Conservation (phyloP, 2,888 invertebrate genomes). For the Vandiemenella viatica region DNA sequence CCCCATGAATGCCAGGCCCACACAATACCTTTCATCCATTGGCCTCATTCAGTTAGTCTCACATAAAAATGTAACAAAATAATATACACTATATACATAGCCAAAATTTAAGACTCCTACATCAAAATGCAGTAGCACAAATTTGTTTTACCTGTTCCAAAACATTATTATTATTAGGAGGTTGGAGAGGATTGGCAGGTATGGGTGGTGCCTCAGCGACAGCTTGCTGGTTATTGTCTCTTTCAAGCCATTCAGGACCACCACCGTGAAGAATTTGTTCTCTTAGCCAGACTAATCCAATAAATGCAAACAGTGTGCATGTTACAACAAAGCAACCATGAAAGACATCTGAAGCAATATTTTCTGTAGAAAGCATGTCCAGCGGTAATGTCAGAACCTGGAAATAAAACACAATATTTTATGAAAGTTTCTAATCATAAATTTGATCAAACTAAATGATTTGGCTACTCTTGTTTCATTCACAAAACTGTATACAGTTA, state of each 20-base stretch:
- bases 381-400: constrained; percentile 65
- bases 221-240: constrained; percentile 38
- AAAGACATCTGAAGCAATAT: constrained; percentile 83
- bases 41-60: no score
- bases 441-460: no score
- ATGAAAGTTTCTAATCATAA: no score
- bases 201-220: constrained; percentile 34
- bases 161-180: constrained; percentile 28
- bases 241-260: constrained; percentile 89
- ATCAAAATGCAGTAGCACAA: no score
- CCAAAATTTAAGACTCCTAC: no score
- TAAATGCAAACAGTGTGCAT: constrained; percentile 89
- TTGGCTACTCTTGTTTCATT: no score
- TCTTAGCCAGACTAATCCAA: constrained; percentile 90
- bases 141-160: constrained; percentile 23
- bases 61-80: no score
- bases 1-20: no score
- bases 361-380: constrained; percentile 85
- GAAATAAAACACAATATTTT: constrained; percentile 25
- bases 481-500: no score
- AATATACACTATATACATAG: no score
- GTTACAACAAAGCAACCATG: constrained; percentile 94
- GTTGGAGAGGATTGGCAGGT: constrained; percentile 14
- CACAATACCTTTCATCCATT: no score
- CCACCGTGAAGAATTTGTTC: constrained; percentile 97